Base-by-base conservation (phyloP, 2,113 vertebrate species). In the Shinisaurus crocodilurus region DNA sequence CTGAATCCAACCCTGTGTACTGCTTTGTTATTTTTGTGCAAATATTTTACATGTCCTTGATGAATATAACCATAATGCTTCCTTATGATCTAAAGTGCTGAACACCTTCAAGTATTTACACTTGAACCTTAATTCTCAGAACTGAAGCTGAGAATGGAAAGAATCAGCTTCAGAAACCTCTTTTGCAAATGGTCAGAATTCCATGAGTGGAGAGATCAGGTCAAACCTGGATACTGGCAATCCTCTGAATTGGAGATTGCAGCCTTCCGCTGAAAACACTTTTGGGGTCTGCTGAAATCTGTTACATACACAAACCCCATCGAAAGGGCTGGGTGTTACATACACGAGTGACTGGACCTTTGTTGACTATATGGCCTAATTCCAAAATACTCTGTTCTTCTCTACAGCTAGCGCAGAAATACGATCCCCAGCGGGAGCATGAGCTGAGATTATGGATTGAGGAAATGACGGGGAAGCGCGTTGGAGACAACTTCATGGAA, bases 401-500 rank as follows among this genome's bases (percentile, higher is more conserved):
- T 54, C 70, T 48, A 34, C 96, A 99, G 99, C 95, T 99, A 86
- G 98, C 98, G 34, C 98, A 98, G 93, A 99, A 99, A 94, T 99
- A 99, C 0, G 98, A 99, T 96, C 97, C 94, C 1, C 98, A 98
- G 48, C 97, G 96, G 88, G 99, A 99, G 89, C 98, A 98, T 60
- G 98, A 98, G 95, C 97, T 99, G 54, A 96, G 98, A 0, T 91
- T 97, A 69, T 99, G 99, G 99, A 99, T 99, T 2, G 96, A 98
- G 90, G 98, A 98, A 0, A 96, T 98, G 88, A 98, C 98, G 0
- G 98, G 98, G 0, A 97, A 97, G 82, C 97, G 93, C 88, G 97
- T 99, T 0, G 98, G 98, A 2, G 98, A 97, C n/a, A 96, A 94
- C 95, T 99, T 99, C 97, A 99, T 99, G 99, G 98, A 99, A 0